Conservation (phyloP, 1,140 invertebrate genomes). For the Drosophila trapezifrons region DNA sequence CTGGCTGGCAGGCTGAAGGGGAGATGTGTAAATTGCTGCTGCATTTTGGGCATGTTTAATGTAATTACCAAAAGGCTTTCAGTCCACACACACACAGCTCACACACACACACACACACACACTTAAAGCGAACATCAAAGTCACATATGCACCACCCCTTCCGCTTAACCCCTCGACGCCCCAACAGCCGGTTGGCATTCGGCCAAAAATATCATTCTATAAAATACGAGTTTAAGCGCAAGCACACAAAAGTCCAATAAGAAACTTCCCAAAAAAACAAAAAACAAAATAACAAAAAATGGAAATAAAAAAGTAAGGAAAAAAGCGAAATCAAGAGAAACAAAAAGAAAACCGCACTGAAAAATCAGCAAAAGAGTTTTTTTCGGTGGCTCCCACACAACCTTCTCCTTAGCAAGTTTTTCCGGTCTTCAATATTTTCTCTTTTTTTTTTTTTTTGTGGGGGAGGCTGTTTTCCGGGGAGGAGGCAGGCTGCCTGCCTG, state of each 20-base stretch:
- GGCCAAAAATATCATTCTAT: conserved; percentile 81
- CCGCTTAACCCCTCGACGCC: neutral
- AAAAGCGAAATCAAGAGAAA: conserved; percentile 48
- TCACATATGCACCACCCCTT: conserved; percentile 29
- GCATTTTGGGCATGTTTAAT: conserved; percentile 82
- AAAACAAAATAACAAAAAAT: conserved; percentile 23
- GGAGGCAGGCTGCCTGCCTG: conserved; percentile 15
- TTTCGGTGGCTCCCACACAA: conserved; percentile 13
- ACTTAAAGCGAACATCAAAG: conserved; percentile 52
- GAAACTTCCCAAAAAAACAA: conserved; percentile 55
- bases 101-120: conserved; percentile 9
- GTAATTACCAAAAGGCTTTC: conserved; percentile 82
- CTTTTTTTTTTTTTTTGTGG: too few relatives aligned
- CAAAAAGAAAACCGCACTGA: conserved; percentile 37
- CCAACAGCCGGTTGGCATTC: conserved; percentile 43
- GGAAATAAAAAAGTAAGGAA: conserved; percentile 25
- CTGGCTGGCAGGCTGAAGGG: neutral
- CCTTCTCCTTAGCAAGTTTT: conserved; percentile 3
- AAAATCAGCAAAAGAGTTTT: conserved; percentile 38
- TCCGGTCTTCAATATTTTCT: too few relatives aligned
- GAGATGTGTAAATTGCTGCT: conserved; percentile 78
- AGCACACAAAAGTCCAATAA: conserved; percentile 76
- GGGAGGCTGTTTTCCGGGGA: too few relatives aligned
- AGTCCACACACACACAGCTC: conserved; percentile 59
- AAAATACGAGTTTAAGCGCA: conserved; percentile 79